A percentile compares a stretch with the other conserved stretches of the same genome.
Evolutionary conservation across 2,113 vertebrate genomes (phyloP).

Genomic region (Pachyramphus minor): DNA sequence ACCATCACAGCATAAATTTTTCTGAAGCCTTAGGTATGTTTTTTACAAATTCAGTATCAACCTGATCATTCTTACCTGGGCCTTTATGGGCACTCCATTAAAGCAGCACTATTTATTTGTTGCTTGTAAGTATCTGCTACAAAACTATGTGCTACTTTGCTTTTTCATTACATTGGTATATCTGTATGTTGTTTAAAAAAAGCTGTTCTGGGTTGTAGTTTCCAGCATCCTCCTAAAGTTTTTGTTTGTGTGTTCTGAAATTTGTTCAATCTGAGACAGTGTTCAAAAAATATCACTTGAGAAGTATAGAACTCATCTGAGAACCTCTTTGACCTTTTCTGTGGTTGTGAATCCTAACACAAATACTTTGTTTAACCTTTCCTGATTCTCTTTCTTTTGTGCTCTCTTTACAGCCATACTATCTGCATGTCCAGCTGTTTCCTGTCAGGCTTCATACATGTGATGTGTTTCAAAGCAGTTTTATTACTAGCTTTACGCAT

Average conservation of each 20-base stretch:
- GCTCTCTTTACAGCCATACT: background rate
- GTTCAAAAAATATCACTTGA: background rate
- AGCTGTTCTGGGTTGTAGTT: background rate
- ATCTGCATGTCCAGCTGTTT: background rate
- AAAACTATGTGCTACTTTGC: background rate
- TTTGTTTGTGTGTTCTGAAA: background rate
- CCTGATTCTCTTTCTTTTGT: background rate
- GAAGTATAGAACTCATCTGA: background rate
- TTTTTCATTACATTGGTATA: background rate
- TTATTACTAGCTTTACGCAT: background rate
- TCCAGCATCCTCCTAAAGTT: background rate
- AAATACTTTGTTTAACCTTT: slow-evolving; percentile 11
- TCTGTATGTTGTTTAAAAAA: background rate
- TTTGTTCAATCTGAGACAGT: background rate
- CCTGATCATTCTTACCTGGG: background rate
- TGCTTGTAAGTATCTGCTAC: accelerated
- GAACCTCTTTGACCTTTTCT: background rate
- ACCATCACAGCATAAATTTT: accelerated
- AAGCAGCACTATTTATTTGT: background rate
- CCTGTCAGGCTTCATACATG: background rate
- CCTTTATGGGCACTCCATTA: background rate
- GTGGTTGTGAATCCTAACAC: background rate
- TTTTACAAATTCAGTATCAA: background rate
- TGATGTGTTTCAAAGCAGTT: slow-evolving; percentile 6
- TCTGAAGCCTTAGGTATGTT: background rate